Conservation (phyloP, 1,140 invertebrate genomes). For the Brachystomella parvula region DNA sequence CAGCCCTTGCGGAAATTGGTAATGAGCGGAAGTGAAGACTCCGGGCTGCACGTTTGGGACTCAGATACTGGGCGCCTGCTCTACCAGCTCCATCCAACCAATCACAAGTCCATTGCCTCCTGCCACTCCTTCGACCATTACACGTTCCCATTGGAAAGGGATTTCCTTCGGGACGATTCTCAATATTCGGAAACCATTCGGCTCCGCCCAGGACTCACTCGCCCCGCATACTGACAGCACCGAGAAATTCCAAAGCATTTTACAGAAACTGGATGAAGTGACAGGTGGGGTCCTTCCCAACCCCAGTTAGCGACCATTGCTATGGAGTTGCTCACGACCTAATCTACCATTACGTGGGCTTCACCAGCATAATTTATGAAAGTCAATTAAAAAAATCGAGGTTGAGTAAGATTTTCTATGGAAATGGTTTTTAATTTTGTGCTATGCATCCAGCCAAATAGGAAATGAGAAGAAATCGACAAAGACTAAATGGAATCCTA, state of each 20-base stretch:
- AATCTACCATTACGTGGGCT: too few species aligned
- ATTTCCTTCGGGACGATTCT: not conserved
- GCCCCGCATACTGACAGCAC: not conserved
- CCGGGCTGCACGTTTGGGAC: conserved; percentile 54
- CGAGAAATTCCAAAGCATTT: conserved; percentile 1
- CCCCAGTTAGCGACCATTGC: not conserved
- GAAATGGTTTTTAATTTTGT: too few species aligned
- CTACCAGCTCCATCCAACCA: conserved; percentile 47
- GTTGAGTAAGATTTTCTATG: too few species aligned
- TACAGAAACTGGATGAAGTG: conserved; percentile 6
- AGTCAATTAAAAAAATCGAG: too few species aligned
- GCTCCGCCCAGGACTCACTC: not conserved
- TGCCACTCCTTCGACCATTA: conserved; percentile 58
- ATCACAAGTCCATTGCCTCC: conserved; percentile 41
- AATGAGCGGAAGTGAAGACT: conserved; percentile 54
- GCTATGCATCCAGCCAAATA: too few species aligned
- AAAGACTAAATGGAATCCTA: too few species aligned
- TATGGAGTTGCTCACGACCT: too few species aligned
- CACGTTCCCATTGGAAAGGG: conserved; percentile 47
- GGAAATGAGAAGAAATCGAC: too few species aligned
- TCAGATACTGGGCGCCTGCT: conserved; percentile 50
- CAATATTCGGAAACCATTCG: not conserved
- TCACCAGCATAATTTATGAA: too few species aligned
- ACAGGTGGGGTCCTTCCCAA: not conserved
- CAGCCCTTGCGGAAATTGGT: conserved; percentile 56